Percentiles rank a stretch among this genome's conserved stretches.
These are phyloP conservation scores for Pollenia griseotomentosa DNA, from an alignment of 2,888 invertebrate genomes.

Conservation along the genomic window DNA sequence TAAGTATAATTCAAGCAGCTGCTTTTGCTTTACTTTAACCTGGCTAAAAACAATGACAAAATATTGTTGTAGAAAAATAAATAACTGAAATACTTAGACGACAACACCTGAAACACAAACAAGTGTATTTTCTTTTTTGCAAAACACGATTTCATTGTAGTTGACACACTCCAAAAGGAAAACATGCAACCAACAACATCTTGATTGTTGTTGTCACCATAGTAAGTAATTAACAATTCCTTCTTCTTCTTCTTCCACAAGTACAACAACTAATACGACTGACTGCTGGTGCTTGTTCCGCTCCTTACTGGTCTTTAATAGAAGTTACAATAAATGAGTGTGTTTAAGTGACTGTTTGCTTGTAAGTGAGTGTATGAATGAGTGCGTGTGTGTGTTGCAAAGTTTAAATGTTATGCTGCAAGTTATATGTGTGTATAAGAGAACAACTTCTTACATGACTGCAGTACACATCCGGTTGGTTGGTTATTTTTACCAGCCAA, in stretches of 20 bases:
- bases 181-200: conserved; percentile 55
- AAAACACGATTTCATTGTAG: conserved; percentile 35
- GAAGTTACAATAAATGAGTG: conserved; percentile 43
- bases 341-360: conserved; percentile 40
- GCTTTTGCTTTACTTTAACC: conserved; percentile 28
- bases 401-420: conserved; percentile 48
- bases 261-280: not conserved
- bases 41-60: conserved; percentile 35
- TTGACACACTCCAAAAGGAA: conserved; percentile 50
- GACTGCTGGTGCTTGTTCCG: conserved; percentile 11
- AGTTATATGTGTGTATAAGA: conserved; percentile 45
- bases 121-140: conserved; percentile 12
- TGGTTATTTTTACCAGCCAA: conserved; percentile 76
- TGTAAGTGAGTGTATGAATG: conserved; percentile 2
- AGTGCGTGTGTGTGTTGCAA: conserved; percentile 2
- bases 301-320: conserved; percentile 48
- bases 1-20: conserved; percentile 56
- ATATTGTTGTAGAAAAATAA: conserved; percentile 9
- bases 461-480: conserved; percentile 67
- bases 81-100: not conserved
- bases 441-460: conserved; percentile 69
- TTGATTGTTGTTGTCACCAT: conserved; percentile 69
- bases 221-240: conserved; percentile 72
- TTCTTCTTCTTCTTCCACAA: conserved; percentile 14
- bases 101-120: conserved; percentile 45